These are phyloP conservation scores for Zelleria hepariella DNA, from an alignment of 2,888 invertebrate genomes.

Conservation along the genomic window DNA sequence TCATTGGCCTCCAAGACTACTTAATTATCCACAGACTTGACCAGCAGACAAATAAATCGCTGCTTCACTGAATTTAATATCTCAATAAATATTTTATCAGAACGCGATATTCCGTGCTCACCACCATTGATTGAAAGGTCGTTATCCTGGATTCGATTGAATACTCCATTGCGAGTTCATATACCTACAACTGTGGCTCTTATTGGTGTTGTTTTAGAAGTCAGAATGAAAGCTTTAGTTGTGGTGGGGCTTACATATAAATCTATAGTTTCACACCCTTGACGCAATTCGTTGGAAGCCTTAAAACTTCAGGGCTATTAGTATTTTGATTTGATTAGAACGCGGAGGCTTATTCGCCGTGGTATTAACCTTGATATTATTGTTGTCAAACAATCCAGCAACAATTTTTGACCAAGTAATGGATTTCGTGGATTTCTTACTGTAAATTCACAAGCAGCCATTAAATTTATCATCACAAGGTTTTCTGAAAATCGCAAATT, in stretches of 20 bases:
- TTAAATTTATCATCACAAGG: too few species aligned
- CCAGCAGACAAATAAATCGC: neutral
- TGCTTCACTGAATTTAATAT: neutral
- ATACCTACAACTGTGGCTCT: neutral
- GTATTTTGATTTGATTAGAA: neutral
- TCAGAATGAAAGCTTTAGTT: neutral
- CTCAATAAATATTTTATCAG: neutral
- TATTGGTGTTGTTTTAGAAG: neutral
- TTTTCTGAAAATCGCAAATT: too few species aligned
- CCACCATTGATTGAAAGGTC: neutral
- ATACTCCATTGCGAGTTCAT: neutral
- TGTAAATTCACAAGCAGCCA: too few species aligned
- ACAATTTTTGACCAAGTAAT: too few species aligned
- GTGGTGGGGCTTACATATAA: neutral
- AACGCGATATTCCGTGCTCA: neutral
- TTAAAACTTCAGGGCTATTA: neutral
- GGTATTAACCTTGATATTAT: neutral
- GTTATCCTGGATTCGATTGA: neutral
- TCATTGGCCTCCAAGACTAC: neutral
- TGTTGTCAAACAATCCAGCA: too few species aligned
- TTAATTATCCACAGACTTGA: neutral
- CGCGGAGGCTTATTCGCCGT: neutral
- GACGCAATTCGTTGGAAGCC: neutral
- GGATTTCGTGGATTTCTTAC: too few species aligned
- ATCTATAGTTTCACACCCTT: neutral